Percentiles rank a stretch among this genome's conserved stretches.
These are phyloP conservation scores for Leptopilina boulardi DNA, from an alignment of 1,140 invertebrate genomes.

Conservation along the genomic window DNA sequence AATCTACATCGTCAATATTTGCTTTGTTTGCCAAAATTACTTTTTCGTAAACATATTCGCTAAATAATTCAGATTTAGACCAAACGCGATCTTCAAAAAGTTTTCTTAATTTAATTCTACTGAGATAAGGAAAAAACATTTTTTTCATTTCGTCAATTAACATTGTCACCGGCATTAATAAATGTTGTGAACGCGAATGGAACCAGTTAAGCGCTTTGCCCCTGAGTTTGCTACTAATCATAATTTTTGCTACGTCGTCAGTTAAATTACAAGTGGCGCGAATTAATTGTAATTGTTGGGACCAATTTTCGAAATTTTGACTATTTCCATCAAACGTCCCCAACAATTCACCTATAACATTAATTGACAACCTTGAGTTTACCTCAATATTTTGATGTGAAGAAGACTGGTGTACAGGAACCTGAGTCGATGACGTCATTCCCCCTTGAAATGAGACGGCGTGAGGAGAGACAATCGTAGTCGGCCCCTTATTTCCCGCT, in stretches of 20 bases:
- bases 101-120: slow-evolving; percentile 32
- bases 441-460: too few species aligned
- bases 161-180: slow-evolving; percentile 22
- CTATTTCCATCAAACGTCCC: slow-evolving; percentile 37
- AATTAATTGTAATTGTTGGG: slow-evolving; percentile 35
- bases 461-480: too few species aligned
- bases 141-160: slow-evolving; percentile 35
- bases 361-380: background rate
- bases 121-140: slow-evolving; percentile 39
- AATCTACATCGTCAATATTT: slow-evolving; percentile 45
- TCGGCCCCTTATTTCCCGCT: too few species aligned
- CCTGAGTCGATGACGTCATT: too few species aligned
- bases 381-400: background rate
- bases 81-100: slow-evolving; percentile 42
- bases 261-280: slow-evolving; percentile 20
- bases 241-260: slow-evolving; percentile 24
- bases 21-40: slow-evolving; percentile 47
- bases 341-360: slow-evolving; percentile 31
- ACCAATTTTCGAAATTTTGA: slow-evolving; percentile 41
- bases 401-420: too few species aligned
- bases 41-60: slow-evolving; percentile 51
- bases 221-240: too few species aligned
- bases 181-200: slow-evolving; percentile 35
- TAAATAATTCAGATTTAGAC: slow-evolving; percentile 40
- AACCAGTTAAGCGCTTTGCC: slow-evolving; percentile 36